phyloP scores from a whole-genome alignment of 2,888 invertebrate genomes.

The Lordiphosa fenestrarum region DNA sequence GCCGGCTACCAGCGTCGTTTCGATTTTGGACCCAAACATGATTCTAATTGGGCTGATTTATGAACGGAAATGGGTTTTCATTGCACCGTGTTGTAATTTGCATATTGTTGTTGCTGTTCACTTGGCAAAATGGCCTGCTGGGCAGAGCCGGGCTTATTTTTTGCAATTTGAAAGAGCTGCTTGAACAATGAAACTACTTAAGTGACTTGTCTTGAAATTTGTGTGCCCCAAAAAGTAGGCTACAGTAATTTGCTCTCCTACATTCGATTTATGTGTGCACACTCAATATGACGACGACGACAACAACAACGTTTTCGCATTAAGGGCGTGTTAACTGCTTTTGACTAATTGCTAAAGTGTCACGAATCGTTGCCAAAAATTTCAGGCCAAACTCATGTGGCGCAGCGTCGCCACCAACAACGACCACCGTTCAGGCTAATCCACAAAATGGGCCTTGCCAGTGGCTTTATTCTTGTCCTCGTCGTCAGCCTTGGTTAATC shows the following conservation, averaged over 20 bases:
- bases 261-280: too few species aligned
- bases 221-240: too few species aligned
- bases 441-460: conserved; percentile 27
- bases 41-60: conserved; percentile 62
- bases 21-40: conserved; percentile 24
- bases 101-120: conserved; percentile 7
- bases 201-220: too few species aligned
- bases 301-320: conserved; percentile 25
- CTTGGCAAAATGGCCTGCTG: too few species aligned
- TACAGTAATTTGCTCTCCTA: too few species aligned
- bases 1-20: conserved; percentile 5
- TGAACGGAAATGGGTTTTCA: not conserved
- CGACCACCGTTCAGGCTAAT: conserved; percentile 34
- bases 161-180: too few species aligned
- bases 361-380: conserved; percentile 48
- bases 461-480: conserved; percentile 10
- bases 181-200: too few species aligned
- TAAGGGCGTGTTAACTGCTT: conserved; percentile 52
- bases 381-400: conserved; percentile 18
- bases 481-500: conserved; percentile 43
- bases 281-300: too few species aligned
- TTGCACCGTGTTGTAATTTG: conserved; percentile 5
- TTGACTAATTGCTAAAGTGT: conserved; percentile 55
- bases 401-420: too few species aligned
- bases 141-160: too few species aligned